Evolutionary conservation across 2,797 vertebrate genomes (phyloP).

Genomic region (Emydoidea blandingii): DNA sequence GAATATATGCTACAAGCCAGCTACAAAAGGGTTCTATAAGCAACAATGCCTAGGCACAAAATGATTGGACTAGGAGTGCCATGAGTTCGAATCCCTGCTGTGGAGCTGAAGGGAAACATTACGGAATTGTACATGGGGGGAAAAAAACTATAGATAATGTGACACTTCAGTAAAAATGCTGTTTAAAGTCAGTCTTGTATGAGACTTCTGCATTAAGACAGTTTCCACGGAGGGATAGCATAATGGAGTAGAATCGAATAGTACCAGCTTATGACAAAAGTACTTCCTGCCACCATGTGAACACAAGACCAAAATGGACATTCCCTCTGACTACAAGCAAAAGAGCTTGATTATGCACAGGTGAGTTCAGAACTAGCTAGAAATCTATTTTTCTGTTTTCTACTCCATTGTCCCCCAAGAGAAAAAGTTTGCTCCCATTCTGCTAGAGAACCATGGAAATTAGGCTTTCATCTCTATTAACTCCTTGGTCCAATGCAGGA

Average conservation of each 20-base stretch:
- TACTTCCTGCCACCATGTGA: not conserved
- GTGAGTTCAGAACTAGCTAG: not conserved
- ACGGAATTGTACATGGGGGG: not conserved
- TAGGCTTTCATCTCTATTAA: no score
- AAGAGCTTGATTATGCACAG: not conserved
- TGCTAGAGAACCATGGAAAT: no score
- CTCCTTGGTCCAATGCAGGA: not conserved
- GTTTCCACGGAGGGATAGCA: not conserved
- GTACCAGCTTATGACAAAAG: not conserved
- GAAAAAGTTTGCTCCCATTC: not conserved
- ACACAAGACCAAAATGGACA: not conserved
- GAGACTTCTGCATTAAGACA: not conserved
- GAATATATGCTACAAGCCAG: not conserved
- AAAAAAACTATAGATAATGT: no score
- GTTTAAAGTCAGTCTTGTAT: not conserved
- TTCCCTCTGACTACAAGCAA: not conserved
- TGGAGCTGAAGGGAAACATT: not conserved
- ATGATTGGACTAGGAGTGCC: not conserved
- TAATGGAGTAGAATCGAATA: not conserved
- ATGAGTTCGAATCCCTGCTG: not conserved
- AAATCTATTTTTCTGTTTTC: not conserved
- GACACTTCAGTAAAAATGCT: no score
- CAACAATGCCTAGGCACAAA: not conserved
- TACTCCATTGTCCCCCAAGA: not conserved
- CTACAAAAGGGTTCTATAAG: not conserved